Evolutionary conservation across 2,888 invertebrate genomes (phyloP).

Genomic region (Ptychoptera contaminata): DNA sequence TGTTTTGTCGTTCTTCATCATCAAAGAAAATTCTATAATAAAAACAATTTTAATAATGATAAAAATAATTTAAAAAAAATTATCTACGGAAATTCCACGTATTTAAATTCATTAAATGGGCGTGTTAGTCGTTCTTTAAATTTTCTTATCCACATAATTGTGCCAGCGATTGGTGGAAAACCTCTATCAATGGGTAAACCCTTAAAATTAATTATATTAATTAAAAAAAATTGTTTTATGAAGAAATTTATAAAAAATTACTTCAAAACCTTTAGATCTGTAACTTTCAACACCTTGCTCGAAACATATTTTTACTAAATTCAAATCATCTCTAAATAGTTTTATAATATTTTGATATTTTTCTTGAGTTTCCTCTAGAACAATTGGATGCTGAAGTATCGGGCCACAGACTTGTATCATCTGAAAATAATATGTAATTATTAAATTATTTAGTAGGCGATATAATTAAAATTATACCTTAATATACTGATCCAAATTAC

Average conservation of each 20-base stretch:
- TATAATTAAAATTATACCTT: constrained; percentile 32
- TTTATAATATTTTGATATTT: constrained; percentile 34
- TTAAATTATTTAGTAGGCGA: neutral
- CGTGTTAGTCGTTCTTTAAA: constrained; percentile 38
- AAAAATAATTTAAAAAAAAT: constrained; percentile 3
- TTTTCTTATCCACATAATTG: constrained; percentile 59
- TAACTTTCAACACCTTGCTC: neutral
- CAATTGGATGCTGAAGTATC: constrained; percentile 35
- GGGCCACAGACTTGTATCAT: constrained; percentile 36
- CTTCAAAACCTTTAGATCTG: neutral
- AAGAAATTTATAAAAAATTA: neutral
- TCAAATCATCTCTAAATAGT: constrained; percentile 27
- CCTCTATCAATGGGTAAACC: constrained; percentile 23
- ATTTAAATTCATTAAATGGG: constrained; percentile 41
- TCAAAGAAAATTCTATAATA: constrained; percentile 15
- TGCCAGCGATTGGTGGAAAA: constrained; percentile 53
- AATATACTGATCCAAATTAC: constrained; percentile 37
- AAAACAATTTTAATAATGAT: neutral
- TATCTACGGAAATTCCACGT: constrained; percentile 42
- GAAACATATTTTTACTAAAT: constrained; percentile 7
- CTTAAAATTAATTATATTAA: constrained; percentile 9
- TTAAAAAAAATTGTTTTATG: neutral
- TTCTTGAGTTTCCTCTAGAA: constrained; percentile 35
- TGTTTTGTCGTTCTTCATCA: constrained; percentile 15
- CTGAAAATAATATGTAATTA: constrained; percentile 19